Evolutionary conservation across 2,113 vertebrate species (phyloP).

Genomic region (Zapus hudsonius): DNA sequence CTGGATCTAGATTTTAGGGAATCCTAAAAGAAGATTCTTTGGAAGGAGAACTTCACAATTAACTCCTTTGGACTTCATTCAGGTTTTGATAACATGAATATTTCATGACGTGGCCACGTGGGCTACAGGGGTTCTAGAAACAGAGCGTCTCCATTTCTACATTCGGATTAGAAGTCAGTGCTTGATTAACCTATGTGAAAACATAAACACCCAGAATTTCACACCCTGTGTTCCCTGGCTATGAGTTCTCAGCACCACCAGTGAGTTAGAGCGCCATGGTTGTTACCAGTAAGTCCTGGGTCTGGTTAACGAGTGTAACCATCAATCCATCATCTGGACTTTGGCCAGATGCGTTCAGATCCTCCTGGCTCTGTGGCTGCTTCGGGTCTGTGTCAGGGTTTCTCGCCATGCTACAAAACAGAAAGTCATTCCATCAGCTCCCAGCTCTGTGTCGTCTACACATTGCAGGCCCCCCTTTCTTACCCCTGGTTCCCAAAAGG

Average conservation of each 20-base stretch:
- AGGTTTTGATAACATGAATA: background rate
- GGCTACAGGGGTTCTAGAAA: background rate
- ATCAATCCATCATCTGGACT: conserved; percentile 75
- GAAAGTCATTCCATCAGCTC: background rate
- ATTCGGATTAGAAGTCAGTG: background rate
- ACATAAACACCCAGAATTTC: background rate
- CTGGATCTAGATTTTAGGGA: conserved; percentile 20
- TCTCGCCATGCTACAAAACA: conserved; percentile 75
- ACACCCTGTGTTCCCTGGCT: background rate
- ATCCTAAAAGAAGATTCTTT: background rate
- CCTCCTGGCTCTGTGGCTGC: conserved; percentile 9
- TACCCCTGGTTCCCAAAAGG: background rate
- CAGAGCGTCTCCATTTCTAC: background rate
- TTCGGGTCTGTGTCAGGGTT: background rate
- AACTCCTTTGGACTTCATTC: background rate
- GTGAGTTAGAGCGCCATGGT: background rate
- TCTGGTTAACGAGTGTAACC: conserved; percentile 78
- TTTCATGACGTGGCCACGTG: background rate
- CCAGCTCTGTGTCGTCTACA: background rate
- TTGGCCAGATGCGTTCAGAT: background rate
- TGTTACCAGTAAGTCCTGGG: conserved; percentile 83
- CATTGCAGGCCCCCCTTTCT: rapidly evolving
- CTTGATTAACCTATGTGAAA: background rate
- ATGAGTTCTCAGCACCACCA: background rate
- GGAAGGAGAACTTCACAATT: background rate